Evolutionary conservation across 2,113 vertebrate genomes (phyloP).

Genomic region (Malurus alboscapulatus): DNA sequence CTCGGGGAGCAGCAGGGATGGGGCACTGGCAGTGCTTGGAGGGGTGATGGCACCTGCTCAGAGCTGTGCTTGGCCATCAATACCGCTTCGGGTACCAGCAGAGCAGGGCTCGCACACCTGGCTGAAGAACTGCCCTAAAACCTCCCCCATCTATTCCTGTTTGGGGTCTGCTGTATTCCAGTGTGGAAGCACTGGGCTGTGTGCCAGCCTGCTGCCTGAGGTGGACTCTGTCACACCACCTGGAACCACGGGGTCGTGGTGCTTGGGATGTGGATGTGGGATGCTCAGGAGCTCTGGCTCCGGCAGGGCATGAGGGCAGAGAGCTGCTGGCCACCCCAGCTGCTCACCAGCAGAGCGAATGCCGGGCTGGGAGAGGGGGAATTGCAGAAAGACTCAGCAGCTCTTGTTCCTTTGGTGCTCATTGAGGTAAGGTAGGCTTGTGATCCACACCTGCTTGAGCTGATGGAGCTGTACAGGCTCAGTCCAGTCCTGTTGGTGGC

Average conservation of each 20-base stretch:
- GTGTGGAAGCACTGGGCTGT: fast-evolving
- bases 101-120: background rate
- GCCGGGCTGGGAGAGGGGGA: fast-evolving
- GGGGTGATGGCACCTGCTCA: background rate
- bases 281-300: background rate
- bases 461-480: fast-evolving
- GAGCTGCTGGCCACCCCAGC: background rate
- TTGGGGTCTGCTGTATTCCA: background rate
- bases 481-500: background rate
- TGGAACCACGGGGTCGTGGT: background rate
- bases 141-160: fast-evolving
- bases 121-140: background rate
- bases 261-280: background rate
- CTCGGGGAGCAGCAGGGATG: fast-evolving
- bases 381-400: background rate
- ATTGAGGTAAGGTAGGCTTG: background rate
- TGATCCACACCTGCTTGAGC: background rate
- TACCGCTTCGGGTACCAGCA: fast-evolving
- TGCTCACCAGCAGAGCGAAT: fast-evolving
- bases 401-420: background rate
- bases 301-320: fast-evolving
- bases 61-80: background rate
- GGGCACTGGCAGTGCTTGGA: fast-evolving
- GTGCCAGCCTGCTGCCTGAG: background rate
- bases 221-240: background rate